Evolutionary conservation across 2,888 invertebrate genomes (phyloP), one percentile per base, ranked within the genome.

Genomic region (Drosophila buzzatii): DNA sequence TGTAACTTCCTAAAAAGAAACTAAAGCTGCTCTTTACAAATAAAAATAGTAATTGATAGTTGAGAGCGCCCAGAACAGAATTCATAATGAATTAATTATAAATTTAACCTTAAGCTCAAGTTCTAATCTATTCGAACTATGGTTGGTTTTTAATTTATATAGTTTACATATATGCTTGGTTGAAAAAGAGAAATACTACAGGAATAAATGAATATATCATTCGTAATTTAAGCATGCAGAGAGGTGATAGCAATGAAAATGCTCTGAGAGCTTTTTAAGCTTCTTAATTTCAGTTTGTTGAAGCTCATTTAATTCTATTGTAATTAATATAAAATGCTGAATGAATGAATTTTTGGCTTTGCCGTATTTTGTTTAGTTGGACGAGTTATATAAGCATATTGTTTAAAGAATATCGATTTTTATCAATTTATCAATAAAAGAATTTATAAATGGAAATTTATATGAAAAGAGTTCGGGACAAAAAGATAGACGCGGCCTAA

Each of bases 301-400:
- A 23, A 20, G 45, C 45, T 45, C 45, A 37, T 27, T 31, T 52
- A 14, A 9, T 35, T 58, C 18, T 35, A 42, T 59, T 62, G 62
- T 70, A 82, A 82, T 79, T 85, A 82, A 76, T 66, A 66, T 57
- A 61, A 76, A 81, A 67, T 76, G 73, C 61, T 68, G 60, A n/a
- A n/a, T n/a, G n/a, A n/a, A 67, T 33, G 56, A 42, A 33, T 60
- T 6, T 52, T 7, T 33, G 52, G 45, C 42, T 37, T 18, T 18
- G 14, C 55, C 44, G 20, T 47, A 60, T 47, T 58, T 44, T 56
- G 47, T 60, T 35, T 74, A 58, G 14, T n/a, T n/a, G n/a, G n/a
- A n/a, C n/a, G n/a, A n/a, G 14, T 14, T 37, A 16, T 37, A 16
- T 6, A 14, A 16, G 6, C 4, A 5, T 39, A 39, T 39, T 39